Base-by-base conservation (phyloP, 2,888 invertebrate genomes). In the Anthrax anthrax region DNA sequence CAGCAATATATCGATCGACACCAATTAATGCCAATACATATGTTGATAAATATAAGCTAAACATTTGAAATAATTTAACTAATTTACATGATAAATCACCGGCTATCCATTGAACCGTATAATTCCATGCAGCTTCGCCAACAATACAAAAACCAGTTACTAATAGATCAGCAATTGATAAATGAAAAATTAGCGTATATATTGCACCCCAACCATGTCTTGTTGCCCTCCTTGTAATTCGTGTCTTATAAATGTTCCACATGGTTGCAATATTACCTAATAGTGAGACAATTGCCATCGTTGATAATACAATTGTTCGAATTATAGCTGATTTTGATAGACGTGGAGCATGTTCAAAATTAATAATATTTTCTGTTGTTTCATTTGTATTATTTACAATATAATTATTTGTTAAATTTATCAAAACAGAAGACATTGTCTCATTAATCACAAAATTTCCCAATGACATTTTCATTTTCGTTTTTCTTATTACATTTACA, bases 21-120 rank as follows among this genome's bases (percentile, higher is more conserved):
- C 86, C 86, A 56, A 89, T 87, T 40, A 87, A 72, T 32, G 88
- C 87, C 19, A 87, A 70, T 37, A 88, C 76, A 63, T 84, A 88
- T 0, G 88, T 88, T 50, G 87, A 87, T 51, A 87, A 67, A 61
- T 88, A 85, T 44, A 89, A 70, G 43, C 85, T 80, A 59, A 86
- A 84, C 77, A 86, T 81, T 67, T 88, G 86, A 42, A 81, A 70
- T 55, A 81, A 84, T 64, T 88, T 89, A 58, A 87, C 81, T 45
- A 84, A 54, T 68, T 87, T 88, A 65, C 89, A 89, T 39, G 77
- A 74, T 12, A 76, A 62, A 58, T 85, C 82, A 3, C 84, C 86
- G 14, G 83, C 86, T 41, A 79, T 69, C 88, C 88, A 89, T 51
- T 82, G 78, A 1, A 89, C 85, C 0, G 83, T 80, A 46, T 80